A percentile compares a stretch with the other conserved stretches of the same genome.
Conservation (phyloP, 2,888 invertebrate genomes). For the Cantharis flavilabris region DNA sequence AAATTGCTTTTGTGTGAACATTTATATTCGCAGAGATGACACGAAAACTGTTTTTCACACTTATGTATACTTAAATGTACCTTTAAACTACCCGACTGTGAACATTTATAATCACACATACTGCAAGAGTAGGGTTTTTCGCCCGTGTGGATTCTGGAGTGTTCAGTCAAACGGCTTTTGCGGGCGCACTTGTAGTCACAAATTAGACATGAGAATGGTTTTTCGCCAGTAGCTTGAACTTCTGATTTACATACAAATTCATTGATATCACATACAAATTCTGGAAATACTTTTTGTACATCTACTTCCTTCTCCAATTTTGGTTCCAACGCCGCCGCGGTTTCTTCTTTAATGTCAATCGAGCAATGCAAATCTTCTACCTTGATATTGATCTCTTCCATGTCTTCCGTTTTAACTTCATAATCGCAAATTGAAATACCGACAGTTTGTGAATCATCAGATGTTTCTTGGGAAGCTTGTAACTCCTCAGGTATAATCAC, state of each 20-base stretch:
- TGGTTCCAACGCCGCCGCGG: not conserved
- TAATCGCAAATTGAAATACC: not conserved
- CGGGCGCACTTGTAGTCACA: not conserved
- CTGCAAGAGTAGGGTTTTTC: not conserved
- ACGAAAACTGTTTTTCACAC: not conserved
- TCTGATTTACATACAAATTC: not conserved
- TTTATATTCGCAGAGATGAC: not conserved
- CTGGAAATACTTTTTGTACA: not conserved
- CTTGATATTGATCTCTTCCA: not conserved
- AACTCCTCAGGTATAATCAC: not conserved
- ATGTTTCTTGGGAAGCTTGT: not conserved
- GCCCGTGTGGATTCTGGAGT: not conserved
- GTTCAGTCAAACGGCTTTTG: not conserved
- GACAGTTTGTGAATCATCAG: not conserved
- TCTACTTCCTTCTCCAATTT: not conserved
- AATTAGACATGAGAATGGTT: not conserved
- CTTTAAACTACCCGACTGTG: not conserved
- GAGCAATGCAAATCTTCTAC: not conserved
- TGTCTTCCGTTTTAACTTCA: not conserved
- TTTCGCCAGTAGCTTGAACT: not conserved
- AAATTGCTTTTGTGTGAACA: not conserved
- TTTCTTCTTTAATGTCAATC: not conserved
- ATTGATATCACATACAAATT: not conserved
- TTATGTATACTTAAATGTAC: not conserved
- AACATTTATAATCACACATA: not conserved